These are phyloP conservation scores for Drosophila melanosoma DNA, from an alignment of 2,888 invertebrate species.

Conservation along the genomic window DNA sequence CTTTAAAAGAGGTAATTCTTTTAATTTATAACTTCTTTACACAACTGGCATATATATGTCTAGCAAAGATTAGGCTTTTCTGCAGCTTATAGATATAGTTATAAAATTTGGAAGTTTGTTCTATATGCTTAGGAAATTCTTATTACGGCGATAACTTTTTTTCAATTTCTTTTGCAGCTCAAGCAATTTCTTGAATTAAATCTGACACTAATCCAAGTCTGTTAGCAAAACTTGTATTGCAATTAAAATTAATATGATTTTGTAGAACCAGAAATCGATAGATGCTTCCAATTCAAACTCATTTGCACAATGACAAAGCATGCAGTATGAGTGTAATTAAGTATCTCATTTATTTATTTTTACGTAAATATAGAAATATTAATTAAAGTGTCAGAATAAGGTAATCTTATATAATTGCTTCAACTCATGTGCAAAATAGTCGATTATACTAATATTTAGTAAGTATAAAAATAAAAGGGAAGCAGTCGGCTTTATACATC, in stretches of 20 bases:
- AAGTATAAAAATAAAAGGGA: neutral
- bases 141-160: neutral
- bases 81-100: slow-evolving; percentile 22
- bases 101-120: slow-evolving; percentile 14
- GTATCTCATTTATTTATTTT: slow-evolving; percentile 2
- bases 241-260: slow-evolving; percentile 1
- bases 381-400: slow-evolving; percentile 3
- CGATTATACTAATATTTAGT: neutral
- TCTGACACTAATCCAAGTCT: slow-evolving; percentile 21
- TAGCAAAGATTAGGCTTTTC: neutral
- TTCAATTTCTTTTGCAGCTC: slow-evolving; percentile 9
- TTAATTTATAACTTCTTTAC: neutral
- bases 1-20: neutral
- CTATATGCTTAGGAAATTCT: slow-evolving; percentile 16
- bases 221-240: slow-evolving; percentile 26
- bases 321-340: neutral
- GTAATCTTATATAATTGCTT: neutral
- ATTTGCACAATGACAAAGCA: neutral
- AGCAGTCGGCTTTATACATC: neutral
- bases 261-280: neutral
- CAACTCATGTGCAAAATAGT: neutral
- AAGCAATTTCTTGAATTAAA: slow-evolving; percentile 26
- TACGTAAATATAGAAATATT: slow-evolving; percentile 15
- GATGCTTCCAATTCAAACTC: slow-evolving; percentile 2
- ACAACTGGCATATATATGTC: slow-evolving; percentile 16